Evolutionary conservation across 2,113 vertebrate genomes (phyloP).

Genomic region (Phylloscopus whistleri): DNA sequence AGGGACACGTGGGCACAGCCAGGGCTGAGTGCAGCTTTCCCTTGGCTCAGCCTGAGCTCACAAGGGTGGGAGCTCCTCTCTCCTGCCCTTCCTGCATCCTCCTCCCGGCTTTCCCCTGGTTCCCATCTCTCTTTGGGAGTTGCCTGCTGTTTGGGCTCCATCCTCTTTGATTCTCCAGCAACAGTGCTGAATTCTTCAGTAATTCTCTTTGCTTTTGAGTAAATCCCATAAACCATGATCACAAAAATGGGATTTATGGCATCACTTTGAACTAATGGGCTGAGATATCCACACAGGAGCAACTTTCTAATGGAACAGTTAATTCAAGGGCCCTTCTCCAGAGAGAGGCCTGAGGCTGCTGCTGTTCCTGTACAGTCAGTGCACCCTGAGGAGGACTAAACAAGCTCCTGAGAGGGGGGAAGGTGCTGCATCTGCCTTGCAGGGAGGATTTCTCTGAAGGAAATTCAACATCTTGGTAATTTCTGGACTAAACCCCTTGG

Average conservation of each 20-base stretch:
- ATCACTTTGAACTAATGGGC: background rate
- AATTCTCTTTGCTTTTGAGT: background rate
- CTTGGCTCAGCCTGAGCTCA: background rate
- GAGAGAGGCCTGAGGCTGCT: background rate
- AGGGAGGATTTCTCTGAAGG: background rate
- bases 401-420: background rate
- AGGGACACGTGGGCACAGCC: background rate
- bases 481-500: background rate
- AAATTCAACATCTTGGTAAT: background rate
- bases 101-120: background rate
- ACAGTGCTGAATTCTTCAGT: background rate
- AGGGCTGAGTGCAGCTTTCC: background rate
- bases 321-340: background rate
- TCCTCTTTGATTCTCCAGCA: background rate
- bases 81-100: background rate
- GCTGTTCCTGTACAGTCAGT: background rate
- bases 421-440: background rate
- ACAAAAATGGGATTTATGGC: background rate
- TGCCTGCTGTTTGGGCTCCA: background rate
- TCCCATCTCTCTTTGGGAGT: background rate
- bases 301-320: background rate
- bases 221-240: background rate
- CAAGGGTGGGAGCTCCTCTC: background rate
- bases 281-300: background rate
- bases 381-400: background rate